A percentile compares a stretch with the other conserved stretches of the same genome.
These are phyloP conservation scores for Bubo bubo DNA, from an alignment of 2,113 vertebrate genomes.

Conservation along the genomic window DNA sequence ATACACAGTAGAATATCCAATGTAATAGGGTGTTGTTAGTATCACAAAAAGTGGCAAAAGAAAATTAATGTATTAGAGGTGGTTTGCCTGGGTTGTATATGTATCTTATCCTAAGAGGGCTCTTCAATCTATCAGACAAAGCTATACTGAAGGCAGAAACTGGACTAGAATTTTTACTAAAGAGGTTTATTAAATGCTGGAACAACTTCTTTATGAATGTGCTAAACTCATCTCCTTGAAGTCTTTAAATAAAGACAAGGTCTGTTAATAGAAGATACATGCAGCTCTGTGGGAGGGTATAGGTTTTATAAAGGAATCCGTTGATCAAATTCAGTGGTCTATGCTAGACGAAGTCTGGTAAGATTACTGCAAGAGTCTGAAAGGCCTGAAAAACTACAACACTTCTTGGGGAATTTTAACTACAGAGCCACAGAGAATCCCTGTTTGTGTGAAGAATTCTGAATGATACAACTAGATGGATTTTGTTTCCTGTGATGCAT, in stretches of 20 bases:
- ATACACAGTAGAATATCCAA: not conserved
- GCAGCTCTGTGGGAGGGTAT: not conserved
- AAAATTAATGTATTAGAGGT: not conserved
- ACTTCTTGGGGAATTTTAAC: not conserved
- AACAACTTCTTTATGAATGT: not conserved
- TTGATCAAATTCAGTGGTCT: not conserved
- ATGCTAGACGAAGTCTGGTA: not conserved
- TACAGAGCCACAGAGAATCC: not conserved
- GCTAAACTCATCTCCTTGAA: not conserved
- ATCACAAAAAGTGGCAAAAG: not conserved
- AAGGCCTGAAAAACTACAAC: not conserved
- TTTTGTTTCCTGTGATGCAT: not conserved
- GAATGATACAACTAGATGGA: not conserved
- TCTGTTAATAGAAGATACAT: not conserved
- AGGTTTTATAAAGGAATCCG: not conserved
- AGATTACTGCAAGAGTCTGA: not conserved
- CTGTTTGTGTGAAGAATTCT: not conserved
- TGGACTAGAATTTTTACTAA: not conserved
- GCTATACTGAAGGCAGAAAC: not conserved
- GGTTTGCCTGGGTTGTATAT: not conserved
- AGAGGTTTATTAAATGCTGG: not conserved
- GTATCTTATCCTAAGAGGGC: not conserved
- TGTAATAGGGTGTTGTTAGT: not conserved
- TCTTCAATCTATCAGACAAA: not conserved
- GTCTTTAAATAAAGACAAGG: not conserved